Percentiles rank a stretch among this genome's conserved stretches.
phyloP scores from a whole-genome alignment of 2,888 invertebrate species.

The Drosophila eohydei region DNA sequence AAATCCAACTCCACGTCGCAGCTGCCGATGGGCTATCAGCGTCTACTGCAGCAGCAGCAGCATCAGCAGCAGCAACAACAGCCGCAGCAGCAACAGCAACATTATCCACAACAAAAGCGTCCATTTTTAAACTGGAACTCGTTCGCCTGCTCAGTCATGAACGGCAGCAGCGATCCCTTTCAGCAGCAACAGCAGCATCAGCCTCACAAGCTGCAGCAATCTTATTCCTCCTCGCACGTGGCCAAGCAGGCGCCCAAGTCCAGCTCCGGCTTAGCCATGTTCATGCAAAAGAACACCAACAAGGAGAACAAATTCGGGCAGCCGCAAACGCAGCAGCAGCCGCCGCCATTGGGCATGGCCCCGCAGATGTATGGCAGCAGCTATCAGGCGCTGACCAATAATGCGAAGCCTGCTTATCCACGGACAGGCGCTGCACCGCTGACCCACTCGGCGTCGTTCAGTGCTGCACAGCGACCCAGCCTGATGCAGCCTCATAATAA shows the following conservation, averaged over 20 bases:
- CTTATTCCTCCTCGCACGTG: constrained; percentile 75
- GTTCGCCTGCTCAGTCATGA: constrained; percentile 82
- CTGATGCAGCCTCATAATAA: constrained; percentile 59
- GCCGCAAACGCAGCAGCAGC: constrained; percentile 34
- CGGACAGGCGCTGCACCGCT: constrained; percentile 63
- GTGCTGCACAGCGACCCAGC: constrained; percentile 76
- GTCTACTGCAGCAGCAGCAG: constrained; percentile 74
- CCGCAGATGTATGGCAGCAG: constrained; percentile 68
- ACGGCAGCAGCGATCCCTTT: constrained; percentile 79
- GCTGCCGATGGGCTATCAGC: constrained; percentile 81
- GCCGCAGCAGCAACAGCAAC: constrained; percentile 61
- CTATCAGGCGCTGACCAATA: constrained; percentile 51
- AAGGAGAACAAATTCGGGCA: constrained; percentile 81
- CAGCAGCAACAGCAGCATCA: constrained; percentile 60
- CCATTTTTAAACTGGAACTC: constrained; percentile 83
- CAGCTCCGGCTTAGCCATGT: constrained; percentile 54
- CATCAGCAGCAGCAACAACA: constrained; percentile 49
- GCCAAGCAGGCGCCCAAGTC: constrained; percentile 68
- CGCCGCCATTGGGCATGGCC: constrained; percentile 43
- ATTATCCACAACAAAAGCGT: constrained; percentile 82
- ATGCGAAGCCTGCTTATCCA: constrained; percentile 52
- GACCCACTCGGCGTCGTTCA: constrained; percentile 83
- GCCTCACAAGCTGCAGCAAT: constrained; percentile 70
- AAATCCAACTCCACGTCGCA: constrained; percentile 84
- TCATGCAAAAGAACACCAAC: constrained; percentile 75